Evolutionary conservation across 2,797 vertebrate genomes (phyloP).

Genomic region (Clarias fuscus): DNA sequence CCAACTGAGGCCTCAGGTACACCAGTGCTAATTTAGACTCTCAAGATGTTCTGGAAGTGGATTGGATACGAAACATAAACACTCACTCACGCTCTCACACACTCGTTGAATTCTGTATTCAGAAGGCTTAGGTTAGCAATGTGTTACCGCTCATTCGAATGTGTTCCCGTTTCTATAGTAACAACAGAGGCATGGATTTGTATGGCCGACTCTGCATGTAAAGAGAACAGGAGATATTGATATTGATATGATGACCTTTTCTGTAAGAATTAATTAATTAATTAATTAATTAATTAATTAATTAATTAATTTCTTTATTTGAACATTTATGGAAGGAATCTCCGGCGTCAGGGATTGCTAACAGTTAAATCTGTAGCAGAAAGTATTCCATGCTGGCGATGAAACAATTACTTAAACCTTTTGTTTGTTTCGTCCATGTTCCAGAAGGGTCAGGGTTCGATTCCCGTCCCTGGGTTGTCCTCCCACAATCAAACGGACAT

Average conservation of each 20-base stretch:
- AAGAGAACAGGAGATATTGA: not conserved
- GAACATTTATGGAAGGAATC: not conserved
- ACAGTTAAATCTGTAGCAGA: not conserved
- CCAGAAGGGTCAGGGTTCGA: not conserved
- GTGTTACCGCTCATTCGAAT: not conserved
- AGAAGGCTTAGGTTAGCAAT: not conserved
- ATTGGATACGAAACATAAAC: constrained; percentile 27
- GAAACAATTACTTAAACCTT: not conserved
- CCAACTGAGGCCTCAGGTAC: constrained; percentile 53
- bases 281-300: too few species aligned
- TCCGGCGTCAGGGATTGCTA: not conserved
- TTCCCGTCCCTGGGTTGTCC: too few species aligned
- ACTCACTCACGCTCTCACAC: not conserved
- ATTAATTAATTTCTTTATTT: too few species aligned
- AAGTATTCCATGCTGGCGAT: not conserved
- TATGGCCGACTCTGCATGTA: not conserved
- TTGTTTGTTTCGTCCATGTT: not conserved
- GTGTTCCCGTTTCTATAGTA: not conserved
- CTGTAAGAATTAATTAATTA: not conserved
- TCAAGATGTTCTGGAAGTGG: constrained; percentile 29
- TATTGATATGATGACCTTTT: not conserved
- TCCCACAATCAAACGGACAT: too few species aligned
- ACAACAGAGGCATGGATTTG: not conserved
- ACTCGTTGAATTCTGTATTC: not conserved
- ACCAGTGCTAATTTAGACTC: constrained; percentile 55